Base-by-base conservation (phyloP, 2,888 invertebrate genomes). In the Sarcophaga variegata region DNA sequence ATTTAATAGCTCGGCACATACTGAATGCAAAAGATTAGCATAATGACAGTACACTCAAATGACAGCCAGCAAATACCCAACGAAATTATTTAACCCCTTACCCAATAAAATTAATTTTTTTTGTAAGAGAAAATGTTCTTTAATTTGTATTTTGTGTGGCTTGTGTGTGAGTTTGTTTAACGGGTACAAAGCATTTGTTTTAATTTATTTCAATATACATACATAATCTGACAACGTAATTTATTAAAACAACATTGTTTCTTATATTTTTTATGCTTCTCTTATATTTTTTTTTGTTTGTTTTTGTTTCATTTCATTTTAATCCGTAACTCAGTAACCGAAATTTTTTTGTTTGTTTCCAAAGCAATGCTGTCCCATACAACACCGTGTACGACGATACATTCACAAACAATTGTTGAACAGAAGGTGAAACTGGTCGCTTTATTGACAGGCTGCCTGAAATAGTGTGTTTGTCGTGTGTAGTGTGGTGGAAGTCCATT, bases 151-250 rank as follows among this genome's bases (percentile, higher is more conserved):
- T 54, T 70, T 12, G 54, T n/a, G 37, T 10, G 8, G 10, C 54
- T 74, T 62, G 63, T 75, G 22, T 2, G 14, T 78, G 47, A 22
- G 45, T 47, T 37, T 11, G 14, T 77, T 14, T 11, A 63, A 25
- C 20, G 11, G 12, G 20, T 27, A 37, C 20, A 49, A 49, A 69
- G 59, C 62, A 83, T 81, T 63, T 59, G 79, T 84, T 87, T 87
- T 76, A 67, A 72, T 76, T 54, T 54, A 54, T 54, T 54, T 54
- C 2, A 54, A 17, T 54, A 54, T 17, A 54, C 49, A 59, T 63
- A 76, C 62, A 78, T 87, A 87, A 87, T 81, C 87, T 79, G 87
- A 87, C 87, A 87, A 60, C 62, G 75, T 87, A 76, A 87, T 87
- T 84, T 87, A 87, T 87, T 87, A 82, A 81, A 84, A 67, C 84